Evolutionary conservation across 2,113 vertebrate species (phyloP), one percentile per base, ranked within the genome.

Genomic region (Chlorodrepanis virens): DNA sequence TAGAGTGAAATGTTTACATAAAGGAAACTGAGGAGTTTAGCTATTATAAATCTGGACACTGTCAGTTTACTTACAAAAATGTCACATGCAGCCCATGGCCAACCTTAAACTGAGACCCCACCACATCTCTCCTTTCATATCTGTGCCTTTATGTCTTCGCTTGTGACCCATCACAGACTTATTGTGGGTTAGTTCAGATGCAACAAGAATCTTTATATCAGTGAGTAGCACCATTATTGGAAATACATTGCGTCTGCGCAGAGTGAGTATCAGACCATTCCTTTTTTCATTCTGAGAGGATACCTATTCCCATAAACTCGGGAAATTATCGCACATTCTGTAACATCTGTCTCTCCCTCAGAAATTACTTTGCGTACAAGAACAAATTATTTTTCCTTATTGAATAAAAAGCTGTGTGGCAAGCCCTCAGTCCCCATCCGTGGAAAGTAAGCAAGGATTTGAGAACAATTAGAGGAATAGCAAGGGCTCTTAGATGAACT

Each of bases 41-140:
- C 92, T 96, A 90, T 96, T 96, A 95, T 94, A 97, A 97, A 97
- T 95, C 96, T 97, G 96, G 96, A 97, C 83, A 96, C 95, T 97
- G 95, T 96, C 96, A 97, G 96, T 96, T 97, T 95, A 94, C 95
- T 97, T 96, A 93, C 83, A 83, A 61, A 67, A 80, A 93, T 94
- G 92, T 94, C 97, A 95, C 80, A 85, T 71, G 63, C 81, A 87
- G 83, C 68, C 89, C 87, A 23, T 16, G 75, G 76, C 31, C 63
- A 92, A 35, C 75, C 78, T 94, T 91, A 88, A 83, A 93, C 2
- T 75, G 76, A 93, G 75, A 93, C 81, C 53, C 75, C 57, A 76
- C 87, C 90, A 64, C 83, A 89, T 79, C 85, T 83, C 82, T 67
- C 54, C 63, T 90, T 80, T 77, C 40, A 10, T 75, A 90, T 92